Evolutionary conservation across 2,888 invertebrate genomes (phyloP).

Genomic region (Dichetophora obliterata): DNA sequence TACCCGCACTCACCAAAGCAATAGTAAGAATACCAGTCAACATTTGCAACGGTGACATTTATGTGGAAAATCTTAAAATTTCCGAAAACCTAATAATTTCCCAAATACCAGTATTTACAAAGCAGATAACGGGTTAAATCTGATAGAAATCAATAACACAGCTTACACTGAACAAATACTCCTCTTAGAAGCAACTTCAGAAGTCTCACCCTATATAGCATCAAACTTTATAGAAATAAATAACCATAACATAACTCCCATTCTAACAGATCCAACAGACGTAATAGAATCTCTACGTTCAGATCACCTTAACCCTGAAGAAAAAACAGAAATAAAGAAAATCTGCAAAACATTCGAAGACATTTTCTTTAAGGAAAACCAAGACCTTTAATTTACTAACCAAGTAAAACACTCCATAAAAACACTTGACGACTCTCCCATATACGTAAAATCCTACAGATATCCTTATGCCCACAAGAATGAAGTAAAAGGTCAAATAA

Average conservation of each 20-base stretch:
- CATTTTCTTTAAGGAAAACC: constrained; percentile 19
- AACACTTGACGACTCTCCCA: constrained; percentile 19
- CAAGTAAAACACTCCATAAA: constrained; percentile 5
- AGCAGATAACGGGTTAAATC: constrained; percentile 6
- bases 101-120: not conserved
- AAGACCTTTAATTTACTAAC: no score
- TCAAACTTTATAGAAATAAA: not conserved
- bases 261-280: not conserved
- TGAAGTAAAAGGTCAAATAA: constrained; percentile 31
- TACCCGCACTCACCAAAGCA: no score
- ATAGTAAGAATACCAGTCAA: not conserved
- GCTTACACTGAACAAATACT: not conserved
- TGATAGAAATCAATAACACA: not conserved
- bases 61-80: not conserved
- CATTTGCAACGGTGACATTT: no score
- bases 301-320: not conserved
- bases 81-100: not conserved
- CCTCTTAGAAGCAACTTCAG: not conserved
- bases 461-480: constrained; percentile 31
- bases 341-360: not conserved
- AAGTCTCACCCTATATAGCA: not conserved
- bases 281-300: not conserved
- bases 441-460: constrained; percentile 18
- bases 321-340: not conserved
- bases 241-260: not conserved